Conservation (phyloP, 1,140 invertebrate genomes). For the Heliconius nattereri region DNA sequence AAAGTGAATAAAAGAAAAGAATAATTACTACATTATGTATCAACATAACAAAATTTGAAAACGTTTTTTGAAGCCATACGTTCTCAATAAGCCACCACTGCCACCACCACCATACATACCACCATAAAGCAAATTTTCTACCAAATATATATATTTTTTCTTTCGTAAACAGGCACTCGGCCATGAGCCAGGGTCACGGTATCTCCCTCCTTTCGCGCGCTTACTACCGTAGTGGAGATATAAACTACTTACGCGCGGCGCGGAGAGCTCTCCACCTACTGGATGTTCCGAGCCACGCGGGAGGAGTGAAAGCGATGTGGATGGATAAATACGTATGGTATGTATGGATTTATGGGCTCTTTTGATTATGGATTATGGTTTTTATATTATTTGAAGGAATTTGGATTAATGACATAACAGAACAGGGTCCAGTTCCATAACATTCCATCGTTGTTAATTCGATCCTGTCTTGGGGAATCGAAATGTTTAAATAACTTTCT, state of each 20-base stretch:
- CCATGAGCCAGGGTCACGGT: constrained; percentile 98
- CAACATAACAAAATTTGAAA: too few species aligned
- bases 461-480: too few species aligned
- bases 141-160: not conserved
- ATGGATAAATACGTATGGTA: constrained; percentile 89
- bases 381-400: not conserved
- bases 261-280: constrained; percentile 91
- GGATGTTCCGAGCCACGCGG: constrained; percentile 84
- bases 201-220: constrained; percentile 96
- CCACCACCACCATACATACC: too few species aligned
- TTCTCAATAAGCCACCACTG: too few species aligned
- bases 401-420: too few species aligned
- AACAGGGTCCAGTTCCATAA: too few species aligned
- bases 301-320: constrained; percentile 93
- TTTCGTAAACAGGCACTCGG: constrained; percentile 87
- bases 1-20: too few species aligned
- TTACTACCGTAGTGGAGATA: constrained; percentile 90
- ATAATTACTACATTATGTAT: too few species aligned
- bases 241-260: constrained; percentile 90
- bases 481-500: too few species aligned
- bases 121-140: too few species aligned
- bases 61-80: too few species aligned
- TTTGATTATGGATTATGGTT: not conserved
- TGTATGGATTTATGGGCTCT: constrained; percentile 25
- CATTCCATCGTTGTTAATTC: too few species aligned